Percentiles rank a stretch among this genome's conserved stretches.
Evolutionary conservation across 2,888 invertebrate genomes (phyloP).

Genomic region (Ashinkailepas kermadecensis): DNA sequence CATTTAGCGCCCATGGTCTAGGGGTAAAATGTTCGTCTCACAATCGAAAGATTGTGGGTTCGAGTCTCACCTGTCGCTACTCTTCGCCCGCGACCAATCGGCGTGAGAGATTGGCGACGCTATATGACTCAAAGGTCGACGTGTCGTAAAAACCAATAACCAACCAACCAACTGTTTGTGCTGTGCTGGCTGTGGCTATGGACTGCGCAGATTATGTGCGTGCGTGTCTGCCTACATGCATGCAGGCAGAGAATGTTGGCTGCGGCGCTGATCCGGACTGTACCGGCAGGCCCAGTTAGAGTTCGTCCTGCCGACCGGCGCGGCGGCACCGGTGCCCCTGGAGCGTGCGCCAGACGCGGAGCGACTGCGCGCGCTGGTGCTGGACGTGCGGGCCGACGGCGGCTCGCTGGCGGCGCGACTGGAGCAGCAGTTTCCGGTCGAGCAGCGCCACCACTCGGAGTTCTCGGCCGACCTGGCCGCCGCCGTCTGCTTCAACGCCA

Average conservation of each 20-base stretch:
- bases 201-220: not conserved
- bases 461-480: not conserved
- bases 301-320: not conserved
- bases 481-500: constrained; percentile 14
- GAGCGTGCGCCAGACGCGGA: constrained; percentile 26
- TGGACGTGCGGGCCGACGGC: constrained; percentile 23
- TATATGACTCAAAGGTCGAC: not conserved
- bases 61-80: too few species aligned
- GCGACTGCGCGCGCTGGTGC: constrained; percentile 25
- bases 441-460: not conserved
- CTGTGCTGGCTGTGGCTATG: not conserved
- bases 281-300: not conserved
- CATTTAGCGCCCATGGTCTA: too few species aligned
- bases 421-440: not conserved
- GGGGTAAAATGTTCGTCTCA: too few species aligned
- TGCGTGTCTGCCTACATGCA: not conserved
- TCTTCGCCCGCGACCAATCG: too few species aligned
- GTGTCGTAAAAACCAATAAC: not conserved
- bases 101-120: too few species aligned
- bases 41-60: too few species aligned
- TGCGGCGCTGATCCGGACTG: not conserved
- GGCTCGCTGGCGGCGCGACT: constrained; percentile 12
- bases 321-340: not conserved
- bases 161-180: not conserved
- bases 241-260: not conserved